Evolutionary conservation across 2,888 invertebrate species (phyloP), one percentile per base, ranked within the genome.

Genomic region (Andrena flavipes): DNA sequence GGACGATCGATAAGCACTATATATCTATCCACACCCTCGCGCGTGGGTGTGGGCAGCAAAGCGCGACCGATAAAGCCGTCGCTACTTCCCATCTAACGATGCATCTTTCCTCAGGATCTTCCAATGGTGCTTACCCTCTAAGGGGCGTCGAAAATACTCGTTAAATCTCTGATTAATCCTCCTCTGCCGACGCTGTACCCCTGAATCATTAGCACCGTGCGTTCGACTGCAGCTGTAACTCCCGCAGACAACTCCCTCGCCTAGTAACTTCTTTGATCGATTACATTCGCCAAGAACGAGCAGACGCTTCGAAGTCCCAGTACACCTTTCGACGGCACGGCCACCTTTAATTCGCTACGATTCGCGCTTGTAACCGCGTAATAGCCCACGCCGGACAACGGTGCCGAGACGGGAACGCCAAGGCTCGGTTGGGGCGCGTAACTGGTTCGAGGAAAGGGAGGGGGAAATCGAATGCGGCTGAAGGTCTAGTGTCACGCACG

Each of bases 1-100:
- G 56, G 59, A n/a, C 78, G 80, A 75, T 85, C 87, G 79, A 85
- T 85, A 76, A 72, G 23, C 69, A n/a, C 54, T 69, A 74, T 74
- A 74, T 74, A 74, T 76, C 76, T 35, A 35, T 60, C 33, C 49
- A 71, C 49, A 69, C 33, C 59, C 42, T 10, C 49, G 30, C 63
- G 30, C 67, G 35, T 35, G 64, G 59, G 56, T 51, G 65, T 70
- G 62, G 49, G 59, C 80, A 56, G 74, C 76, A 59, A 70, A 74
- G 63, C 49, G 29, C 62, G 63, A 64, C 76, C 80, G 73, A 80
- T 83, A 80, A 80, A 69, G 73, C 73, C 75, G 74, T 68, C 69
- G 26, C 56, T 78, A 82, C 82, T 74, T 85, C 70, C 72, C 78
- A 71, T 65, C 70, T 67, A 35, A 33, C 62, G 67, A 51, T 74